A percentile compares a stretch with the other conserved stretches of the same genome.
phyloP scores from a whole-genome alignment of 2,888 invertebrate species.

The Panzeria rudis region DNA sequence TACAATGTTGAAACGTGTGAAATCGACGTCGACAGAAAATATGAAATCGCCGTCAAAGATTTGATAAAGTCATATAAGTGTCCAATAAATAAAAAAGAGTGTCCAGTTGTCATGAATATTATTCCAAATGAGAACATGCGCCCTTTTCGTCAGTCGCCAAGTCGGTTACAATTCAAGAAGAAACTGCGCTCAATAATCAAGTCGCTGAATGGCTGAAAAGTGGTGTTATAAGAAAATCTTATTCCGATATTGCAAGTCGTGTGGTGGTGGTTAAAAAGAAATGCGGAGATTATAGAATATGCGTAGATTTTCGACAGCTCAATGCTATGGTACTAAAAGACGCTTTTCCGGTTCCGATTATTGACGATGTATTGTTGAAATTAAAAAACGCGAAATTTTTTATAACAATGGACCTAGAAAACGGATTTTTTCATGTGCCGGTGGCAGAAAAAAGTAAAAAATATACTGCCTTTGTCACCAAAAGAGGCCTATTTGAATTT shows the following conservation, averaged over 20 bases:
- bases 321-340: conserved; percentile 2
- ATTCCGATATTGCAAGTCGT: conserved; percentile 11
- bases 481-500: not conserved
- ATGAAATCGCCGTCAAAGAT: not conserved
- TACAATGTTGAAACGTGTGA: not conserved
- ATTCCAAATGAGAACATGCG: not conserved
- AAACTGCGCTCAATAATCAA: not conserved
- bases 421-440: too few species aligned
- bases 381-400: not conserved
- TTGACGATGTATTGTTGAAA: not conserved
- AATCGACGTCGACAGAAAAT: not conserved
- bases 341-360: too few species aligned
- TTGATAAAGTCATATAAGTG: not conserved
- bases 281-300: conserved; percentile 5
- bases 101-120: conserved; percentile 20
- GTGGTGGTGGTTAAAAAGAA: conserved; percentile 11
- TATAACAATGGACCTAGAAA: too few species aligned
- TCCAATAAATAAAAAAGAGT: not conserved
- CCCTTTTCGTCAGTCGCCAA: conserved; percentile 14
- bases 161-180: not conserved
- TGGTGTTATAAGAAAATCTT: conserved; percentile 21
- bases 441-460: not conserved
- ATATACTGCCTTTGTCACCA: conserved; percentile 1
- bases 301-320: too few species aligned
- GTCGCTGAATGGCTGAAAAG: conserved; percentile 7